phyloP scores from a whole-genome alignment of 2,888 invertebrate genomes.

The Pachliopta kotzebuea region DNA sequence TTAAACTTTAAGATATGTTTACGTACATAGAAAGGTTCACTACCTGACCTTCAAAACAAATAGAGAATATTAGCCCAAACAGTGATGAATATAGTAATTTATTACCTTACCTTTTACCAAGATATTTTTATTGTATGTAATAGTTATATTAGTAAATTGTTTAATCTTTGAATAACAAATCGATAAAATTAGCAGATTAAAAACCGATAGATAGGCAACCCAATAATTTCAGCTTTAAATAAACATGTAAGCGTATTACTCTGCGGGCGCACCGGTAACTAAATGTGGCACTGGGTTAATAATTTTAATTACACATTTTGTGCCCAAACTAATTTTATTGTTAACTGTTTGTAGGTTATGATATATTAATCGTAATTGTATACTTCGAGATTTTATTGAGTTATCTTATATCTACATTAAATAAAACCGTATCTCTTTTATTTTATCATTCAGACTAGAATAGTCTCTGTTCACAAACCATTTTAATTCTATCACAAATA shows the following conservation, averaged over 20 bases:
- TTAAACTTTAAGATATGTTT: too few relatives aligned
- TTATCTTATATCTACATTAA: slow-evolving; percentile 20
- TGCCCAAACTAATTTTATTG: slow-evolving; percentile 31
- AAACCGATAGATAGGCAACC: slow-evolving; percentile 36
- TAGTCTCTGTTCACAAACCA: not conserved
- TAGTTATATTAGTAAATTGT: not conserved
- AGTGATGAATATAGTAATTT: too few relatives aligned
- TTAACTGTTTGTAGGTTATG: slow-evolving; percentile 42
- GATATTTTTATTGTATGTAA: too few relatives aligned
- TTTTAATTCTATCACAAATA: too few relatives aligned
- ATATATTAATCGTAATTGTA: slow-evolving; percentile 59
- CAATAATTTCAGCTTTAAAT: slow-evolving; percentile 1
- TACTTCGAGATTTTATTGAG: slow-evolving; percentile 34
- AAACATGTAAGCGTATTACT: slow-evolving; percentile 24
- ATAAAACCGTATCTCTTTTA: not conserved
- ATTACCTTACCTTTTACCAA: too few relatives aligned
- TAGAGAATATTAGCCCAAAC: too few relatives aligned
- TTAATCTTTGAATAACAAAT: slow-evolving; percentile 4
- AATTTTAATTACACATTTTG: slow-evolving; percentile 43
- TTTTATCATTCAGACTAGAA: not conserved
- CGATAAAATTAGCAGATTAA: not conserved
- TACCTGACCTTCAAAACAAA: too few relatives aligned
- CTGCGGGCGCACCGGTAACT: slow-evolving; percentile 44
- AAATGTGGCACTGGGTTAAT: slow-evolving; percentile 58
- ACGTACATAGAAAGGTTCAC: too few relatives aligned